Conservation (phyloP, 2,797 vertebrate genomes). For the Cryptoblepharus egeriae region DNA sequence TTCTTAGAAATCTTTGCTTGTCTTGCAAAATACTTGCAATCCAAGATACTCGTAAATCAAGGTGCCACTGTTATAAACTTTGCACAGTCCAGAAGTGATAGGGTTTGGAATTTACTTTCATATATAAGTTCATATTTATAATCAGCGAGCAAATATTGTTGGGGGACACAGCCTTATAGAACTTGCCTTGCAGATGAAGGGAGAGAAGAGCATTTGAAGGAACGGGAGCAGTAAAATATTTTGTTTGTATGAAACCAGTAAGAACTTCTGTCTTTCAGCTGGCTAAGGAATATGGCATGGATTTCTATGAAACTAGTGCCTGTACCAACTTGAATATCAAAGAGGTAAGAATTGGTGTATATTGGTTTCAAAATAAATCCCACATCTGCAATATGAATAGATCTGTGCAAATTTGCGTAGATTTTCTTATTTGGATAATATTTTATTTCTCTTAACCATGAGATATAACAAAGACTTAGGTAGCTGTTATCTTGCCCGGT, state of each 20-base stretch:
- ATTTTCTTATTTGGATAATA: background rate
- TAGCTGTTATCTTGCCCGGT: background rate
- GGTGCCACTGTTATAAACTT: too few relatives aligned
- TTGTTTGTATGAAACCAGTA: background rate
- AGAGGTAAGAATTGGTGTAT: conserved; percentile 78
- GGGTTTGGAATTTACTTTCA: background rate
- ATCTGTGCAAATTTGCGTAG: background rate
- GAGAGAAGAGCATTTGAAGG: too few relatives aligned
- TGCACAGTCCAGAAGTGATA: background rate
- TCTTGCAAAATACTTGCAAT: too few relatives aligned
- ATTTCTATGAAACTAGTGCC: conserved; percentile 93
- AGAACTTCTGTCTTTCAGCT: conserved; percentile 77
- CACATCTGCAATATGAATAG: background rate
- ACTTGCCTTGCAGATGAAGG: too few relatives aligned
- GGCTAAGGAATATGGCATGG: conserved; percentile 90
- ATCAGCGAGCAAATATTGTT: too few relatives aligned
- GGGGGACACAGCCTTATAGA: too few relatives aligned
- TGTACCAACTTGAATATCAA: conserved; percentile 87
- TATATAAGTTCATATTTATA: background rate
- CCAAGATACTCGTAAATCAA: too few relatives aligned
- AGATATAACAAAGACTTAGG: background rate
- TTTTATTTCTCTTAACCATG: background rate
- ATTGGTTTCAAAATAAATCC: background rate
- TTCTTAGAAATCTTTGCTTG: too few relatives aligned
- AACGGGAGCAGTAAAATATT: background rate